Evolutionary conservation across 2,797 vertebrate genomes (phyloP), one percentile per base, ranked within the genome.

Genomic region (Tinamus major): DNA sequence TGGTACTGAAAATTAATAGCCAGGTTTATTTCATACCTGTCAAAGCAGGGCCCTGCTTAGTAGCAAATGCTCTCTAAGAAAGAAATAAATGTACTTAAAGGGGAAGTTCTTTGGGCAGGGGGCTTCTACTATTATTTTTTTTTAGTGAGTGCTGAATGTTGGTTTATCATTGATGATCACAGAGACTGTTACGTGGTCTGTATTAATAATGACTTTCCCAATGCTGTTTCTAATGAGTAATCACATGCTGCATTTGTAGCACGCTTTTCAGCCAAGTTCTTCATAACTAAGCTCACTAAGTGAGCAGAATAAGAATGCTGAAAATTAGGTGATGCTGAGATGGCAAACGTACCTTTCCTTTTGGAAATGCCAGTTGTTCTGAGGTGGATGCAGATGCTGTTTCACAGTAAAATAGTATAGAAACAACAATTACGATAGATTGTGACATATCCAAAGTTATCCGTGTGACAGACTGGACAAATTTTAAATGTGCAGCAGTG

Each of bases 21-120:
- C 46, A 61, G 62, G 51, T 90, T 92, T 89, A 87, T 93, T 94
- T 95, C 42, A 33, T 72, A 89, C 41, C 58, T 89, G 81, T 85
- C 79, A 79, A 19, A 84, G 59, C 6, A 48, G 55, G 63, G 59
- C 7, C 3, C 49, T 64, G 56, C 70, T 89, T 39, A 51, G 42
- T 69, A 68, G 27, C 59, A 72, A 49, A 27, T 46, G 3, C n/a
- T 75, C 65, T 72, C 69, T 80, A 67, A 63, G 55, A 18, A 65
- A 69, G 51, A 65, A 71, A 2, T 17, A 39, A 63, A 21, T 58
- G 13, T 48, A 18, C 53, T 68, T 35, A 4, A 51, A 81, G 42
- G 46, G 33, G 31, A 86, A 90, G 42, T 69, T 83, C 39, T 85
- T 76, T 23, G 67, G 42, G n/a, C 10, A 80, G 51, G 21, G 0